Evolutionary conservation across 2,888 invertebrate genomes (phyloP).

Genomic region (Ornithoptera priamus): DNA sequence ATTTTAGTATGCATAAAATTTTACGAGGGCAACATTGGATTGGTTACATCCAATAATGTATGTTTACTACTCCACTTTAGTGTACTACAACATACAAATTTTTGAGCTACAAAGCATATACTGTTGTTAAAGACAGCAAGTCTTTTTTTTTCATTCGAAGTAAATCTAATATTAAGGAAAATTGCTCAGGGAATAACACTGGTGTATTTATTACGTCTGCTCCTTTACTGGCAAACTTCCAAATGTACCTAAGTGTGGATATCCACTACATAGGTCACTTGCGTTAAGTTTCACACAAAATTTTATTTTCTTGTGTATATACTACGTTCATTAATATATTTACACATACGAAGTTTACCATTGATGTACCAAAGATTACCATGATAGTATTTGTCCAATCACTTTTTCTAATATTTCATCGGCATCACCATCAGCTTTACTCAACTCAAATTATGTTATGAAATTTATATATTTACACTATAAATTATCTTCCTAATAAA

Average conservation of each 20-base stretch:
- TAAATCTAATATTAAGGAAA: slow-evolving; percentile 24
- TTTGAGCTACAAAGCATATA: background rate
- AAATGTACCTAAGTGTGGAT: slow-evolving; percentile 25
- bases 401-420: no score
- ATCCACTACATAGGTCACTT: slow-evolving; percentile 27
- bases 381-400: no score
- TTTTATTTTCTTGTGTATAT: slow-evolving; percentile 1
- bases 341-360: no score
- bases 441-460: no score
- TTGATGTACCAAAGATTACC: no score
- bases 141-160: slow-evolving; percentile 10
- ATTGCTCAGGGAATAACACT: slow-evolving; percentile 24
- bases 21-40: slow-evolving; percentile 38
- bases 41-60: slow-evolving; percentile 27
- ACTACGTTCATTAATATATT: slow-evolving; percentile 17
- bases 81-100: background rate
- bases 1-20: slow-evolving; percentile 41
- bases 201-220: slow-evolving; percentile 28
- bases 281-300: slow-evolving; percentile 25
- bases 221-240: slow-evolving; percentile 27
- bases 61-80: slow-evolving; percentile 5
- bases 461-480: no score
- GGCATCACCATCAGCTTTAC: no score
- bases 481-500: no score
- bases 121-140: background rate